Conservation (phyloP, 2,113 vertebrate genomes). For the Lampris megalopsis region DNA sequence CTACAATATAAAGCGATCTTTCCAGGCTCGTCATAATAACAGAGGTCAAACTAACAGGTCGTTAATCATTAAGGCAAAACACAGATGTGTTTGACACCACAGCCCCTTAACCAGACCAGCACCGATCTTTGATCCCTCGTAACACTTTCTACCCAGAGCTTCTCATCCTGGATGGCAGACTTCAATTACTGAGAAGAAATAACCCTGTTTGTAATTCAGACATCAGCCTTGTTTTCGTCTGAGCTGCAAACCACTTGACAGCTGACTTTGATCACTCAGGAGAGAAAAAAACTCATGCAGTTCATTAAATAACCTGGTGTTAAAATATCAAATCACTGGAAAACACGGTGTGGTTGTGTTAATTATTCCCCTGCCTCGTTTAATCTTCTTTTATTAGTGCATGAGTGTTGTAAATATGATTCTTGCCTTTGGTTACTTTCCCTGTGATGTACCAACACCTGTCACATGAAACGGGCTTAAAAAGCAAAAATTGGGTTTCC, state of each 20-base stretch:
- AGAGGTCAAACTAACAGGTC: no score
- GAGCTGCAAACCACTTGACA: not conserved
- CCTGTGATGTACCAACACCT: conserved; percentile 15
- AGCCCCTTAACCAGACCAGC: no score
- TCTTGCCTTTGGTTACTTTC: not conserved
- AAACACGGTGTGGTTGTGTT: not conserved
- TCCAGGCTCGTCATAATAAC: no score
- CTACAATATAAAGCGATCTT: no score
- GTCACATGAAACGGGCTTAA: not conserved
- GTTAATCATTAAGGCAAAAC: no score
- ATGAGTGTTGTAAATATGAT: not conserved
- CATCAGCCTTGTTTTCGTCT: not conserved
- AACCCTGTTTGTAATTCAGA: conserved; percentile 1
- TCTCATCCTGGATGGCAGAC: not conserved
- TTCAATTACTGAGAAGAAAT: not conserved
- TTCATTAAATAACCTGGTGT: conserved; percentile 4
- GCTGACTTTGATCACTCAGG: not conserved
- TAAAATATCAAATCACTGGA: not conserved
- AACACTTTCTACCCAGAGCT: no score
- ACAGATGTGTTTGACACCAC: no score
- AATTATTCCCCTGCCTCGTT: conserved; percentile 35
- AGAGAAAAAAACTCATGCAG: not conserved
- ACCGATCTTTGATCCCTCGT: no score
- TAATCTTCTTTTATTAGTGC: conserved; percentile 17
- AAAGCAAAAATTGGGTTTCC: not conserved